phyloP scores from a whole-genome alignment of 1,140 invertebrate species.

The Drosophila arawakana region DNA sequence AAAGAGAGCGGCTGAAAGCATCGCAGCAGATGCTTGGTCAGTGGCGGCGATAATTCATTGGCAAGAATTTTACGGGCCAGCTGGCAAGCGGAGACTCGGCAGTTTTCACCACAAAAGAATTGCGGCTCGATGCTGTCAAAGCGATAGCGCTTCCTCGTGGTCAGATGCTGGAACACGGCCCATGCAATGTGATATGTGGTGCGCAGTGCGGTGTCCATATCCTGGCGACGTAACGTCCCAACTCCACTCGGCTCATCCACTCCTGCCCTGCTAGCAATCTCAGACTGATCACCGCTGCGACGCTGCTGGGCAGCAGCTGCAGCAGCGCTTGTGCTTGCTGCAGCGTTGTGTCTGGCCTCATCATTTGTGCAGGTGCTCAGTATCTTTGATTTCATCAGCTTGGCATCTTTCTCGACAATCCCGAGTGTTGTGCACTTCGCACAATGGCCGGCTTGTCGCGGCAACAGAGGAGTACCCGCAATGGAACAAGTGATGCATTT shows the following conservation, averaged over 20 bases:
- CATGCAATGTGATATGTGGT: conserved; percentile 82
- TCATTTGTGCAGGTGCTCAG: conserved; percentile 79
- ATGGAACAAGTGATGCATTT: conserved; percentile 84
- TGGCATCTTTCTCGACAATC: conserved; percentile 80
- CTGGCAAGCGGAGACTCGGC: conserved; percentile 72
- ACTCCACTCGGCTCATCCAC: conserved; percentile 27
- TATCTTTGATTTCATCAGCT: conserved; percentile 81
- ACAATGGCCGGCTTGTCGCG: conserved; percentile 67
- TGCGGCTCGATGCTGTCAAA: conserved; percentile 71
- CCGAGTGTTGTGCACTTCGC: conserved; percentile 77
- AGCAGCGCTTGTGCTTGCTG: conserved; percentile 52
- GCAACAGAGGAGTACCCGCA: conserved; percentile 75
- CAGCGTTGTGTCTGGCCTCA: conserved; percentile 68
- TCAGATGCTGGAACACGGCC: conserved; percentile 78
- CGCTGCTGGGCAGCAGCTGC: conserved; percentile 54
- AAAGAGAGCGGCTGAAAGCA: conserved; percentile 81
- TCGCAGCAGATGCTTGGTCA: conserved; percentile 73
- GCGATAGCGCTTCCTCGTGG: conserved; percentile 74
- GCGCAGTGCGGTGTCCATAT: conserved; percentile 56
- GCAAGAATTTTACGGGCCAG: conserved; percentile 77
- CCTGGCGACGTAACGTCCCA: conserved; percentile 51
- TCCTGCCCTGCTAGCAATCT: conserved; percentile 12
- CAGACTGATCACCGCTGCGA: conserved; percentile 40
- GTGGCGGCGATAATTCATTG: conserved; percentile 74
- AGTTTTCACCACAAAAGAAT: conserved; percentile 76